Conservation (phyloP, 2,888 invertebrate genomes). For the Himalopsyche japonica region DNA sequence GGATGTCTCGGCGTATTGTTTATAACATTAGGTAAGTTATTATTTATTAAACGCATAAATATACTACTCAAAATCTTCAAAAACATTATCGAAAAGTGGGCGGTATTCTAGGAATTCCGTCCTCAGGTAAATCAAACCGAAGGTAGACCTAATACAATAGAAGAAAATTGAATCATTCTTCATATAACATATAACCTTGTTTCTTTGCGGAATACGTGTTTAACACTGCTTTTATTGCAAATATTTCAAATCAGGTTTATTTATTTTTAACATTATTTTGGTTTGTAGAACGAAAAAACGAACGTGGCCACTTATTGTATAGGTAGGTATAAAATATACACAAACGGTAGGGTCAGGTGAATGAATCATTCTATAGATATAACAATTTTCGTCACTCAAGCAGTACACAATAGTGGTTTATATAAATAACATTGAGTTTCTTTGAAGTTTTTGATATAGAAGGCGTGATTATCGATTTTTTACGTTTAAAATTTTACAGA, state of each 20-base stretch:
- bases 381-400: neutral
- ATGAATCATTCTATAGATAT: conserved; percentile 4
- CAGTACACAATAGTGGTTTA: neutral
- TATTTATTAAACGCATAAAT: neutral
- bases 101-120: conserved; percentile 32
- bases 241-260: neutral
- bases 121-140: conserved; percentile 21
- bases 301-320: conserved; percentile 7
- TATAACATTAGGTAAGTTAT: conserved; percentile 30
- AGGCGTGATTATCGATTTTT: neutral
- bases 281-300: neutral
- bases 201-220: neutral
- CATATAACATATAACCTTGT: neutral
- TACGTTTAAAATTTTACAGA: too few relatives aligned
- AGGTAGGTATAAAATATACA: neutral
- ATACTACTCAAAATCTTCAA: neutral
- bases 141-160: conserved; percentile 21
- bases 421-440: neutral
- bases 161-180: conserved; percentile 11
- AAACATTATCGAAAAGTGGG: conserved; percentile 27
- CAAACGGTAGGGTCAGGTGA: conserved; percentile 25
- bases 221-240: neutral
- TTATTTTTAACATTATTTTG: neutral
- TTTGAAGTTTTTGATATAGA: neutral
- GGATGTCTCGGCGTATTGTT: conserved; percentile 29